Conservation (phyloP, 2,888 invertebrate species). For the Malacosoma neustria region DNA sequence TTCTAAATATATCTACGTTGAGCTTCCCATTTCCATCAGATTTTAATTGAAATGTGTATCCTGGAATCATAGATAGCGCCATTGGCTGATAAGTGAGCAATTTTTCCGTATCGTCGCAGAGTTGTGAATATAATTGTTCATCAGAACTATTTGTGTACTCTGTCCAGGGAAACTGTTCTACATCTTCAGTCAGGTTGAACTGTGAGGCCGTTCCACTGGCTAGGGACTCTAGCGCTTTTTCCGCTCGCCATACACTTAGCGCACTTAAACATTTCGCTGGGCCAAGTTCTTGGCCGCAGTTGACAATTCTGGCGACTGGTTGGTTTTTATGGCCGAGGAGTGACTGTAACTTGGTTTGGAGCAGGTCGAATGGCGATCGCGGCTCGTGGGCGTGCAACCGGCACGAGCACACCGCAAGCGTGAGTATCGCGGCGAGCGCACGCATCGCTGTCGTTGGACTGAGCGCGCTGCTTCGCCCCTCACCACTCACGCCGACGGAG, state of each 20-base stretch:
- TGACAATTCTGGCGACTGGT: slow-evolving; percentile 23
- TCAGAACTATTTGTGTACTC: slow-evolving; percentile 50
- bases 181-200: slow-evolving; percentile 33
- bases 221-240: slow-evolving; percentile 31
- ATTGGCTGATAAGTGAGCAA: slow-evolving; percentile 67
- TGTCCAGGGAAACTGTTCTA: slow-evolving; percentile 56
- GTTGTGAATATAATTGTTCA: slow-evolving; percentile 59
- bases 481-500: slow-evolving; percentile 27
- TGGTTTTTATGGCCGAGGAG: slow-evolving; percentile 20
- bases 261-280: slow-evolving; percentile 71
- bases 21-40: slow-evolving; percentile 68
- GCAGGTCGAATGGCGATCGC: slow-evolving; percentile 28
- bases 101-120: slow-evolving; percentile 62
- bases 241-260: slow-evolving; percentile 70
- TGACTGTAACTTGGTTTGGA: slow-evolving; percentile 22
- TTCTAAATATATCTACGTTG: slow-evolving; percentile 61
- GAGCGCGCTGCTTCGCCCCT: slow-evolving; percentile 28
- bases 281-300: slow-evolving; percentile 46
- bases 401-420: slow-evolving; percentile 35
- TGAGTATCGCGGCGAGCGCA: slow-evolving; percentile 50
- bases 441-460: slow-evolving; percentile 61
- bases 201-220: slow-evolving; percentile 14
- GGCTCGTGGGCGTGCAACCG: slow-evolving; percentile 26
- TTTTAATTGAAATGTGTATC: slow-evolving; percentile 62
- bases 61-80: slow-evolving; percentile 62